phyloP scores from a whole-genome alignment of 2,888 invertebrate genomes.

The Chrysolina haemoptera region DNA sequence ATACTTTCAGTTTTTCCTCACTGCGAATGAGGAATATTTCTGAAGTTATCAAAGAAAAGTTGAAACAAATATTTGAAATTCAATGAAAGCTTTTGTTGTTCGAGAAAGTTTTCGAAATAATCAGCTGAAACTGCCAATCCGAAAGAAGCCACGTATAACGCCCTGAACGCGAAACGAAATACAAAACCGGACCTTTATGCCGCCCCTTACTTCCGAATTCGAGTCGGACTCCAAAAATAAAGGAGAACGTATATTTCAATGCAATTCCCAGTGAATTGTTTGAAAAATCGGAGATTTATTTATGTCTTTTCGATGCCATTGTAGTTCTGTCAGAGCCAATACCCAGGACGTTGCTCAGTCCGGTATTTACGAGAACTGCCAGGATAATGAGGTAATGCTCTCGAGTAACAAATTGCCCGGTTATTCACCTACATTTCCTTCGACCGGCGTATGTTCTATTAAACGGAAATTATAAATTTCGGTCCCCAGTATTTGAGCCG shows the following conservation, averaged over 20 bases:
- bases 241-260: slow-evolving; percentile 53
- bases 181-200: neutral
- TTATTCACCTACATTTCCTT: slow-evolving; percentile 61
- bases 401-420: slow-evolving; percentile 59
- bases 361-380: slow-evolving; percentile 19
- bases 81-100: no score
- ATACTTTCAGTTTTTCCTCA: no score
- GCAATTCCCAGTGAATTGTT: slow-evolving; percentile 49
- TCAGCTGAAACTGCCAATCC: no score
- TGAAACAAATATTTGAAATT: no score
- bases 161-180: neutral
- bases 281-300: slow-evolving; percentile 55
- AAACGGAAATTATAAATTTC: slow-evolving; percentile 63
- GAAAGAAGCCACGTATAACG: neutral
- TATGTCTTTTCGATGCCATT: slow-evolving; percentile 51
- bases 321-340: slow-evolving; percentile 50
- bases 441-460: slow-evolving; percentile 57
- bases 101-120: no score
- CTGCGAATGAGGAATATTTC: no score
- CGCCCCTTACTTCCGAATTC: slow-evolving; percentile 23
- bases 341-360: neutral
- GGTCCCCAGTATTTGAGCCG: slow-evolving; percentile 39
- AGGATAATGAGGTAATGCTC: slow-evolving; percentile 54
- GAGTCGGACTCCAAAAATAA: slow-evolving; percentile 36
- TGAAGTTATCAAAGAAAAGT: no score